These are phyloP conservation scores for Epirrhoe alternata DNA, from an alignment of 2,888 invertebrate species.

Conservation along the genomic window DNA sequence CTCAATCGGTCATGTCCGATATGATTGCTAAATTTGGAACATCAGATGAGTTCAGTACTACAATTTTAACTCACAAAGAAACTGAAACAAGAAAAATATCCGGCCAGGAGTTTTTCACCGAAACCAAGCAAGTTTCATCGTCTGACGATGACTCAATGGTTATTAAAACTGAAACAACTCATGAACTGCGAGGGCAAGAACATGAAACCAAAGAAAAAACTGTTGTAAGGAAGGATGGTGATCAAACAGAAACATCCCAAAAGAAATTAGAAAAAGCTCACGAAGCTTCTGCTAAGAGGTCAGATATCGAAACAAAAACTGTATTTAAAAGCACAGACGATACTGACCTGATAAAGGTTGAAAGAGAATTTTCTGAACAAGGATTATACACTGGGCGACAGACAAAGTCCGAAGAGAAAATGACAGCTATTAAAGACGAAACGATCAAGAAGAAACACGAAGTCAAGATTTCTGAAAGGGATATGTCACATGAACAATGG, in stretches of 20 bases:
- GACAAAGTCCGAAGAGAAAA: slow-evolving; percentile 79
- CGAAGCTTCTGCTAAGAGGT: slow-evolving; percentile 78
- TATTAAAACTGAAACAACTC: slow-evolving; percentile 79
- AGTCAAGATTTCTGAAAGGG: slow-evolving; percentile 81
- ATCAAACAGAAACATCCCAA: slow-evolving; percentile 80
- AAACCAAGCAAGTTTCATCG: slow-evolving; percentile 79
- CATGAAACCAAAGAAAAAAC: slow-evolving; percentile 81
- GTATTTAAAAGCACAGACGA: slow-evolving; percentile 76
- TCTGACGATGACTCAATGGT: slow-evolving; percentile 80
- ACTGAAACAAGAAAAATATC: slow-evolving; percentile 80
- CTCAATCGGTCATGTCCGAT: slow-evolving; percentile 72
- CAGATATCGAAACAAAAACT: slow-evolving; percentile 79
- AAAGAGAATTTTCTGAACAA: slow-evolving; percentile 77
- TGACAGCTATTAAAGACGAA: slow-evolving; percentile 81
- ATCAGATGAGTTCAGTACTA: slow-evolving; percentile 69
- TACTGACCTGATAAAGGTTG: slow-evolving; percentile 71
- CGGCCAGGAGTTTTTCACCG: slow-evolving; percentile 78
- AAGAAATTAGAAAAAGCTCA: slow-evolving; percentile 82
- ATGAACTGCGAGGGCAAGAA: slow-evolving; percentile 78
- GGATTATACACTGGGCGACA: slow-evolving; percentile 78
- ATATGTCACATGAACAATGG: slow-evolving; percentile 82
- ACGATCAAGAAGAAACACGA: slow-evolving; percentile 78
- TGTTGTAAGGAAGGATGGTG: slow-evolving; percentile 73
- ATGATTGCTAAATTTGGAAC: slow-evolving; percentile 75
- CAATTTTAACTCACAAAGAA: slow-evolving; percentile 81